Conservation (phyloP, 2,888 invertebrate species). For the Alsophila aescularia region DNA sequence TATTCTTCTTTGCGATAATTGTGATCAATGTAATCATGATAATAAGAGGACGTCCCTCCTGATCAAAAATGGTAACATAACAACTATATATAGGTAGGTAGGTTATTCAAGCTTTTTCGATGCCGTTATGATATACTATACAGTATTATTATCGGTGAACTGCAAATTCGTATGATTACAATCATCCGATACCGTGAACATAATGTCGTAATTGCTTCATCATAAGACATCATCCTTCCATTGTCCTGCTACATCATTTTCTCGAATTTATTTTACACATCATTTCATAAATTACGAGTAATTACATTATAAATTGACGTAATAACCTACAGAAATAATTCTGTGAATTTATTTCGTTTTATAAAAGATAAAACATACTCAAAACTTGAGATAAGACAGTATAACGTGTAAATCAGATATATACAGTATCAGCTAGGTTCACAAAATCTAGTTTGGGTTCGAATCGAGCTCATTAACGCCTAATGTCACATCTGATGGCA, state of each 20-base stretch:
- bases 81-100: conserved; percentile 3
- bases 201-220: conserved; percentile 27
- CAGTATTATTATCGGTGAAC: conserved; percentile 2
- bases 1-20: conserved; percentile 6
- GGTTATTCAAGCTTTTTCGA: not conserved
- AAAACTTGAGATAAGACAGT: conserved; percentile 12
- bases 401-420: conserved; percentile 9
- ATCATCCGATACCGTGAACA: conserved; percentile 15
- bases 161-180: conserved; percentile 19
- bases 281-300: conserved; percentile 28
- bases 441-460: too few relatives aligned
- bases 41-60: conserved; percentile 17
- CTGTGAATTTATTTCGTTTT: conserved; percentile 14
- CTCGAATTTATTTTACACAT: conserved; percentile 12
- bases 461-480: too few relatives aligned
- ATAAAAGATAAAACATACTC: not conserved
- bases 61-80: conserved; percentile 13
- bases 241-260: conserved; percentile 21
- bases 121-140: not conserved
- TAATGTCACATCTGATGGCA: too few relatives aligned
- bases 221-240: conserved; percentile 15
- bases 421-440: too few relatives aligned
- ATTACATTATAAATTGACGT: conserved; percentile 39
- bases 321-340: conserved; percentile 27
- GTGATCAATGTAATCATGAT: conserved; percentile 12